phyloP scores from a whole-genome alignment of 2,888 invertebrate genomes.

The Lithosia quadra region DNA sequence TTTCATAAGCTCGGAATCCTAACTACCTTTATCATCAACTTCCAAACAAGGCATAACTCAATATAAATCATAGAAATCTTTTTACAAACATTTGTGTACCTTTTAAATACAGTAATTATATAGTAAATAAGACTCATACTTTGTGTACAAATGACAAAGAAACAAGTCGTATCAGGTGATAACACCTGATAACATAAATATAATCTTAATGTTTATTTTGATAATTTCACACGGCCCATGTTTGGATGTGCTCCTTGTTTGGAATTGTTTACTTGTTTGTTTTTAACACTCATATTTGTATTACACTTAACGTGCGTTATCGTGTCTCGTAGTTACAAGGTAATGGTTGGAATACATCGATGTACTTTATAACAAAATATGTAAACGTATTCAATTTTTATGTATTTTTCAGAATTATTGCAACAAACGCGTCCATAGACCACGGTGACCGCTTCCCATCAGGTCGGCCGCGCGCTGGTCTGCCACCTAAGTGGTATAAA shows the following conservation, averaged over 20 bases:
- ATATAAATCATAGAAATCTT: constrained; percentile 3
- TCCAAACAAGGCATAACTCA: constrained; percentile 7
- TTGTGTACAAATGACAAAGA: constrained; percentile 10
- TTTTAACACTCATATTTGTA: constrained; percentile 6
- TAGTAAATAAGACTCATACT: constrained; percentile 10
- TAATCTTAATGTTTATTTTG: constrained; percentile 19
- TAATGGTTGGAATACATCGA: constrained; percentile 1
- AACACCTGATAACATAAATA: constrained; percentile 14
- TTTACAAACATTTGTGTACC: constrained; percentile 2
- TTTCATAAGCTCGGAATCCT: background rate
- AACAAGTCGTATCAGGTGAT: constrained; percentile 17
- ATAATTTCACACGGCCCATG: constrained; percentile 21
- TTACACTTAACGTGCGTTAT: constrained; percentile 2
- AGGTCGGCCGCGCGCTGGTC: no score
- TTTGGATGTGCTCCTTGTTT: constrained; percentile 20
- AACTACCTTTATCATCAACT: background rate
- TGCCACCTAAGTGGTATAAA: no score
- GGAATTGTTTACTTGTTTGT: constrained; percentile 11
- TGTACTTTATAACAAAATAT: background rate
- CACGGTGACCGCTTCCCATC: no score
- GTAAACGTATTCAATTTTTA: background rate
- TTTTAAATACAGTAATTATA: constrained; percentile 10
- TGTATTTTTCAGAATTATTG: no score
- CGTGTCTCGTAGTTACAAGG: background rate
- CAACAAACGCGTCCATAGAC: no score